These are phyloP conservation scores for Brachyhypopomus occidentalis DNA, from an alignment of 2,113 vertebrate species.

Conservation along the genomic window DNA sequence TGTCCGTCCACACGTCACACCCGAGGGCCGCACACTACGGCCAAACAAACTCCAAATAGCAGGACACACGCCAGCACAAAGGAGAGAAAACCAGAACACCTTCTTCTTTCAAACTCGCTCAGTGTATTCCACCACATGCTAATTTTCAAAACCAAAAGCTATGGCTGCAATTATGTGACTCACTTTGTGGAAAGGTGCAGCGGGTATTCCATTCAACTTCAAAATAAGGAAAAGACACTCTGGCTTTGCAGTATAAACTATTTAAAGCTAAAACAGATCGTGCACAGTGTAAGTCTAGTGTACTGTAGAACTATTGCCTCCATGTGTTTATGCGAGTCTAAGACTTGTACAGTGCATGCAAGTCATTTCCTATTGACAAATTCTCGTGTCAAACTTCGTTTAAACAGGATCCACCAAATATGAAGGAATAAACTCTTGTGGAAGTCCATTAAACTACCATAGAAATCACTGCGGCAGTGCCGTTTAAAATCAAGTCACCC, in stretches of 20 bases:
- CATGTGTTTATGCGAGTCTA: neutral
- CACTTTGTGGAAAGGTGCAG: conserved; percentile 45
- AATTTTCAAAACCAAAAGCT: conserved; percentile 46
- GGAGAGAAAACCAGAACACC: conserved; percentile 19
- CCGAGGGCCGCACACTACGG: neutral
- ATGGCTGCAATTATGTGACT: conserved; percentile 51
- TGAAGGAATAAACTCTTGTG: neutral
- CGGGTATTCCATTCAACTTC: conserved; percentile 38
- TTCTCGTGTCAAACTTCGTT: too few species aligned
- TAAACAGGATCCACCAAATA: too few species aligned
- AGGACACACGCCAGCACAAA: conserved; percentile 1
- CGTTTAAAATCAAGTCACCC: neutral
- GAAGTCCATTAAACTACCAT: neutral
- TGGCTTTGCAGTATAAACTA: neutral
- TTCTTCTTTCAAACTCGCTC: conserved; percentile 8
- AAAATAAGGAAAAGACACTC: conserved; percentile 8
- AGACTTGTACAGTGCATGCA: too few species aligned
- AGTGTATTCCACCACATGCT: conserved; percentile 45
- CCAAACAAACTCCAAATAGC: conserved; percentile 26
- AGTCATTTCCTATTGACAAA: too few species aligned
- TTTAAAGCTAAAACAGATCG: neutral
- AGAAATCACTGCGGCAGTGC: neutral
- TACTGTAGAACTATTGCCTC: neutral
- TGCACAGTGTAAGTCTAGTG: neutral
- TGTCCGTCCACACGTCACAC: neutral